Evolutionary conservation across 2,888 invertebrate genomes (phyloP).

Genomic region (Syritta pipiens): DNA sequence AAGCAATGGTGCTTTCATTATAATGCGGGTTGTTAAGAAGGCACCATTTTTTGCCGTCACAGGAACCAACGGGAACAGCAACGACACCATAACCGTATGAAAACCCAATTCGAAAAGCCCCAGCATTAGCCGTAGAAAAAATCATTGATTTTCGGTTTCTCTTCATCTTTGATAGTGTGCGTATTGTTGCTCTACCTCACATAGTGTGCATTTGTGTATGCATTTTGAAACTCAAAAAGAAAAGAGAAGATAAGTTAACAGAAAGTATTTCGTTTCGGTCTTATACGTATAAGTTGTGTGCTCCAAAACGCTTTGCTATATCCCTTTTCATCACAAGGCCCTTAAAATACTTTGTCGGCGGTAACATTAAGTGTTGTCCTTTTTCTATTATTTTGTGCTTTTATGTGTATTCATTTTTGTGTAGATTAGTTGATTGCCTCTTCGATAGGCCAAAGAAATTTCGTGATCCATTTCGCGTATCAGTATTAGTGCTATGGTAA

Average conservation of each 20-base stretch:
- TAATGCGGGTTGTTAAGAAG: no score
- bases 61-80: no score
- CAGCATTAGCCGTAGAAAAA: constrained; percentile 54
- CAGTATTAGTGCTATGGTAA: constrained; percentile 39
- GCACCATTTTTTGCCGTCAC: no score
- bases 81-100: not conserved
- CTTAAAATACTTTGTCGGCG: constrained; percentile 2
- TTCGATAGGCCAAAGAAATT: constrained; percentile 15
- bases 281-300: constrained; percentile 21
- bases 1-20: no score
- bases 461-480: constrained; percentile 19
- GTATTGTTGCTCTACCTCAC: constrained; percentile 34
- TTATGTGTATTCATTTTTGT: constrained; percentile 43
- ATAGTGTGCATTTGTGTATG: constrained; percentile 36
- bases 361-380: constrained; percentile 44
- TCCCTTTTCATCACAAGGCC: constrained; percentile 41
- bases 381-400: constrained; percentile 30
- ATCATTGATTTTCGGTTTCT: constrained; percentile 67
- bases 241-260: constrained; percentile 31
- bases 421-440: constrained; percentile 40
- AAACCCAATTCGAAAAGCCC: constrained; percentile 23
- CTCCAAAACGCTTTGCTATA: constrained; percentile 29
- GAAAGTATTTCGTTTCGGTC: constrained; percentile 40
- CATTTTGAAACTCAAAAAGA: constrained; percentile 17
- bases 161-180: constrained; percentile 40